Conservation (phyloP, 1,140 invertebrate genomes). For the Leptoteleia sp. region DNA sequence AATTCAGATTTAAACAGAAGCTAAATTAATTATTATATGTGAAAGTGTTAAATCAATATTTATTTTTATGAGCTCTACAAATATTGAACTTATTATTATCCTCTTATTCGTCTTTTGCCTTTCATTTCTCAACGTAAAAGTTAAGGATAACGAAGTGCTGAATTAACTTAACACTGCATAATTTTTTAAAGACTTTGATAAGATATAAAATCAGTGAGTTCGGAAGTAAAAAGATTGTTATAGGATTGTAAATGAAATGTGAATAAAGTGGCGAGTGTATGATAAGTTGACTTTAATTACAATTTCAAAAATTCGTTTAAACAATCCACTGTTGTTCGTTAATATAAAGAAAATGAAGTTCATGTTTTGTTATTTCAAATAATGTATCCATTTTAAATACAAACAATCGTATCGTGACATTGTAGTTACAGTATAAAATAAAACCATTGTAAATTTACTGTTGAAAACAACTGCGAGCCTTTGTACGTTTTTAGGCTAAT, state of each 20-base stretch:
- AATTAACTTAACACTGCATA: constrained; percentile 6
- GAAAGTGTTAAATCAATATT: too few species aligned
- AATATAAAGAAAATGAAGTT: constrained; percentile 5
- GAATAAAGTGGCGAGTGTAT: constrained; percentile 29
- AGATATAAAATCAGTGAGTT: neutral
- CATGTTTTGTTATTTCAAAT: constrained; percentile 2
- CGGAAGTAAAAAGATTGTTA: constrained; percentile 16
- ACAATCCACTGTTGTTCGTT: constrained; percentile 14
- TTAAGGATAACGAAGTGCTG: constrained; percentile 6
- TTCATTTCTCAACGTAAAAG: constrained; percentile 4
- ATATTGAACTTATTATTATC: too few species aligned
- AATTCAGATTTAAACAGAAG: too few species aligned
- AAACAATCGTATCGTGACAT: too few species aligned
- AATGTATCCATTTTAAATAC: neutral
- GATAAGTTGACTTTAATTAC: constrained; percentile 37
- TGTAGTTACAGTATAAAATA: too few species aligned
- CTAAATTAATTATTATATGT: too few species aligned
- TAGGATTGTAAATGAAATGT: constrained; percentile 23
- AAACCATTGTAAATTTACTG: too few species aligned
- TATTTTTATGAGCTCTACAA: too few species aligned
- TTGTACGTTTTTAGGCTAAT: too few species aligned
- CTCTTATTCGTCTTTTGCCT: constrained; percentile 5
- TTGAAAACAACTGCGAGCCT: too few species aligned
- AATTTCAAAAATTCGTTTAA: constrained; percentile 39
- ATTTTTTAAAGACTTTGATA: constrained; percentile 27